Evolutionary conservation across 2,113 vertebrate genomes (phyloP).

Genomic region (Sylvia atricapilla): DNA sequence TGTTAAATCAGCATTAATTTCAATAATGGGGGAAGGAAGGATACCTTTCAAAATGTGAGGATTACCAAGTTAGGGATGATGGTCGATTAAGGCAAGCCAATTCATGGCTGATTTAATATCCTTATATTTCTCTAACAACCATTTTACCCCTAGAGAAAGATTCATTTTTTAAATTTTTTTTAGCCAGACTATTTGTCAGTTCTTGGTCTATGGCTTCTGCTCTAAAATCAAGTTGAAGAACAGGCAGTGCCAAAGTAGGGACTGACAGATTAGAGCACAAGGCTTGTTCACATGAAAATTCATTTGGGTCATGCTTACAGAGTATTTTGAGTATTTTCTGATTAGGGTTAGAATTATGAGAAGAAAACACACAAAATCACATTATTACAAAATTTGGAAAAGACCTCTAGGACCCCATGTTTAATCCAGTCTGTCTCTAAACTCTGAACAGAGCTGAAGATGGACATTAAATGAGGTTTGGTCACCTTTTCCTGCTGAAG

Average conservation of each 20-base stretch:
- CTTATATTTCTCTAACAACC: neutral
- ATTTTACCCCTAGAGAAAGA: neutral
- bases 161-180: neutral
- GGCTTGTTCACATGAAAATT: neutral
- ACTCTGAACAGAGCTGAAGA: neutral
- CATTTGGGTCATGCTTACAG: neutral
- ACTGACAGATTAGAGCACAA: neutral
- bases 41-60: neutral
- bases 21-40: neutral
- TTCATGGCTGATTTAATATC: neutral
- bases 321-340: neutral
- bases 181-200: neutral
- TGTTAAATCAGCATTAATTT: neutral
- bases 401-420: neutral
- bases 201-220: neutral
- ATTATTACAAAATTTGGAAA: neutral
- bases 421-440: neutral
- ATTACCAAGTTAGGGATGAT: neutral
- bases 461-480: neutral
- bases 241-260: neutral
- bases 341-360: neutral
- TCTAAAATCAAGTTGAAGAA: neutral
- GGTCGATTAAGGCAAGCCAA: neutral
- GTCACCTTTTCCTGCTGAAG: neutral
- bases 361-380: neutral